Base-by-base conservation (phyloP, 2,797 vertebrate species). In the Malurus leucopterus region DNA sequence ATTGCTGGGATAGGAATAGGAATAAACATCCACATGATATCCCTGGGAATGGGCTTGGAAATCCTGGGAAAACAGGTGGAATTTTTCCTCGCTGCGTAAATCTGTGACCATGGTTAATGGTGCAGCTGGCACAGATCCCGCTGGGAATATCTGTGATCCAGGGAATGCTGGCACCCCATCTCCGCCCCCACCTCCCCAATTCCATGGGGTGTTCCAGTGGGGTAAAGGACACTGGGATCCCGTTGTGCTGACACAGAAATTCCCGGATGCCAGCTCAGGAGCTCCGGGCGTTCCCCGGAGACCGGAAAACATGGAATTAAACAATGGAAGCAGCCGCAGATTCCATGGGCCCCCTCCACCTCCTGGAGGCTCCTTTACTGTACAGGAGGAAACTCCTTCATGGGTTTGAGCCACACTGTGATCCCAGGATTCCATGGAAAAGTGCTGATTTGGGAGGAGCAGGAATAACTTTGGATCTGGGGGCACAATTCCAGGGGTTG, bases 51-150 rank as follows among this genome's bases (percentile, higher is more conserved):
- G 17, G 62, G 72, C 71, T 79, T 3, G 0, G 15, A 2, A 11
- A 12, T 36, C 72, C 17, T 94, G 92, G 87, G 93, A 91, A 94
- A 94, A 51, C 94, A 93, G 91, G 82, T 93, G 89, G 70, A 7
- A 27, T 54, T 41, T 69, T 21, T 53, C 71, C 75, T 40, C 1
- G 11, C 64, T 27, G 27, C 65, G 77, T 21, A 64, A 68, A 73
- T 57, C 30, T 2, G 1, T 0, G 32, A 22, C 58, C 65, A 1
- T 34, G 27, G 54, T 55, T 47, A 94, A 86, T 87, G 5, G 11
- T 4, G 50, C 89, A 87, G 91, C 89, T 80, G 91, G 76, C 62
- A 24, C 21, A 15, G 58, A 68, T 50, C 72, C 50, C 1, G 0
- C 75, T 24, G 77, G 51, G 69, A 78, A 63, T 27, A 27, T 4